A percentile compares a stretch with the other conserved stretches of the same genome.
These are phyloP conservation scores for Hetaerina titia DNA, from an alignment of 2,888 invertebrate species.

Conservation along the genomic window DNA sequence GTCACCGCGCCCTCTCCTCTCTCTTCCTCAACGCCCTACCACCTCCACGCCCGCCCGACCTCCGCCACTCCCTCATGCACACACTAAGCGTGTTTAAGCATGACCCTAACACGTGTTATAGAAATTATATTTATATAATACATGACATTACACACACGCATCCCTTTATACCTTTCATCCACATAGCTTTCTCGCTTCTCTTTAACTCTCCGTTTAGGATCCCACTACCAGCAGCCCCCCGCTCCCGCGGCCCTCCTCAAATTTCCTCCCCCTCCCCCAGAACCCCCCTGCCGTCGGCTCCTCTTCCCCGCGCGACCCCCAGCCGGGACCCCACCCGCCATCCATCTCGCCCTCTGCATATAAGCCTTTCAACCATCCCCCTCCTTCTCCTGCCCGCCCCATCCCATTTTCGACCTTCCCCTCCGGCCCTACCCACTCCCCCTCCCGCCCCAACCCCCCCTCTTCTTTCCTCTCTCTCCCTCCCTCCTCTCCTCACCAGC, in stretches of 20 bases:
- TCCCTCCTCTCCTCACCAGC: background rate
- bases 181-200: background rate
- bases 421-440: background rate
- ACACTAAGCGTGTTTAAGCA: background rate
- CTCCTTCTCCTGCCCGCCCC: background rate
- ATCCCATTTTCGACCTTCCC: background rate
- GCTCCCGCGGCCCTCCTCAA: background rate
- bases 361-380: background rate
- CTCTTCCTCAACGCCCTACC: background rate
- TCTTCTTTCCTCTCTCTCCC: too few relatives aligned
- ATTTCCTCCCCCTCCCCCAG: background rate
- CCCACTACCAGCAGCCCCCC: constrained; percentile 6
- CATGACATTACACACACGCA: background rate
- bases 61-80: background rate
- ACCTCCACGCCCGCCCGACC: background rate
- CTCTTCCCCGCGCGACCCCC: background rate
- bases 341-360: constrained; percentile 24
- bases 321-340: background rate
- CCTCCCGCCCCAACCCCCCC: background rate
- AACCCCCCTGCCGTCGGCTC: background rate
- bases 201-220: constrained; percentile 18
- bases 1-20: background rate
- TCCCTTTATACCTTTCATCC: background rate
- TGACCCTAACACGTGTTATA: background rate
- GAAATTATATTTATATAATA: background rate